Evolutionary conservation across 1,140 invertebrate species (phyloP).

Genomic region (Listronotus bonariensis): DNA sequence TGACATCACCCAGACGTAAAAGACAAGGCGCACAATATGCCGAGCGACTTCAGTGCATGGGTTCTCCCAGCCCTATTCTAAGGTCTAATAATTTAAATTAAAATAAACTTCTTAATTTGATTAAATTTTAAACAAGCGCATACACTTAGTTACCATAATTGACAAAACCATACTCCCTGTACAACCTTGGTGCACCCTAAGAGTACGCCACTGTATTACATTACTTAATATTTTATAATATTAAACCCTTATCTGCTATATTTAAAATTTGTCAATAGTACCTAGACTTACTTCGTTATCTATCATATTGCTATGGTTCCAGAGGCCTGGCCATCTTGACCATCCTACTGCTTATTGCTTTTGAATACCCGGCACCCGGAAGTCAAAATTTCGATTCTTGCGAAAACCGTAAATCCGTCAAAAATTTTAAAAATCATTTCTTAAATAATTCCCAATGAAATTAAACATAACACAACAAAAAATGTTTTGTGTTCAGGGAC

Average conservation of each 20-base stretch:
- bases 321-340: conserved; percentile 43
- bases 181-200: neutral
- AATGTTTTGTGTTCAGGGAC: too few relatives aligned
- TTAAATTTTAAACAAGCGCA: neutral
- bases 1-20: too few relatives aligned
- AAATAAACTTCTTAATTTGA: too few relatives aligned
- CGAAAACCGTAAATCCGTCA: conserved; percentile 26
- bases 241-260: neutral
- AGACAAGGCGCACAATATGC: too few relatives aligned
- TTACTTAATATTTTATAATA: too few relatives aligned
- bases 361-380: conserved; percentile 56
- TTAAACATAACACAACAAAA: too few relatives aligned
- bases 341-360: conserved; percentile 55
- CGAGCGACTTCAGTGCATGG: too few relatives aligned
- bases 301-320: conserved; percentile 55
- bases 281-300: conserved; percentile 45
- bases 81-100: too few relatives aligned
- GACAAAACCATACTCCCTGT: neutral
- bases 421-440: conserved; percentile 1
- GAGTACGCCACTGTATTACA: neutral
- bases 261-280: conserved; percentile 18
- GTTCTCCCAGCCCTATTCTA: too few relatives aligned
- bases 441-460: too few relatives aligned
- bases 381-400: conserved; percentile 35
- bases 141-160: neutral